Evolutionary conservation across 2,888 invertebrate species (phyloP).

Genomic region (Bibio marci): DNA sequence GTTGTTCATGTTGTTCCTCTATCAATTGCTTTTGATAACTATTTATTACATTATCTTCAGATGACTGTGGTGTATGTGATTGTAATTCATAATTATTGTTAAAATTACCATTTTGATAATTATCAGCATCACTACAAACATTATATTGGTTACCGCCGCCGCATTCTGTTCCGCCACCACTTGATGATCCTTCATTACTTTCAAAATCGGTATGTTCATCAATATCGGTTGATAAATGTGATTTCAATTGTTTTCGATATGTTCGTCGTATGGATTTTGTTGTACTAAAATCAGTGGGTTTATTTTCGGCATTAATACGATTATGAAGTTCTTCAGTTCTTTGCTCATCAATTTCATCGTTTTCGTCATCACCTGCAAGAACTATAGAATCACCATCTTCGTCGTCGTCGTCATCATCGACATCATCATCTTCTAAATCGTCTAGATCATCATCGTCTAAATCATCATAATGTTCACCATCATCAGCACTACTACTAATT

Average conservation of each 20-base stretch:
- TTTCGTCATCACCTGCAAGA: conserved; percentile 63
- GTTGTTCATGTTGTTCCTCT: conserved; percentile 18
- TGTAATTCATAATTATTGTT: too few relatives aligned
- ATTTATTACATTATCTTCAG: too few relatives aligned
- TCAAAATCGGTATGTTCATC: conserved; percentile 39
- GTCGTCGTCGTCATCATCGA: conserved; percentile 28
- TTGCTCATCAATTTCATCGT: conserved; percentile 32
- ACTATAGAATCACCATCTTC: conserved; percentile 63
- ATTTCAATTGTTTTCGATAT: conserved; percentile 22
- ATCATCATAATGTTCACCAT: too few relatives aligned
- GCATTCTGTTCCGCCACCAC: conserved; percentile 36
- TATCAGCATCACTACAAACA: too few relatives aligned
- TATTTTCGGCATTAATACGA: too few relatives aligned
- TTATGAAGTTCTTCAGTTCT: too few relatives aligned
- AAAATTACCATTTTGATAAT: too few relatives aligned
- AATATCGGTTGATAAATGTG: conserved; percentile 32
- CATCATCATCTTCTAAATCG: too few relatives aligned
- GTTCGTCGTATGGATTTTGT: conserved; percentile 40
- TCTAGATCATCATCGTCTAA: too few relatives aligned
- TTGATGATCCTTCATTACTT: conserved; percentile 44
- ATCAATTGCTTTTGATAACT: too few relatives aligned
- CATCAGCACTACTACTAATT: too few relatives aligned
- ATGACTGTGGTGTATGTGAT: too few relatives aligned
- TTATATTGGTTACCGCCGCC: conserved; percentile 21
- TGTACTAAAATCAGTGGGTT: conserved; percentile 43